phyloP scores from a whole-genome alignment of 1,140 invertebrate species.

The Drosophila triauraria region DNA sequence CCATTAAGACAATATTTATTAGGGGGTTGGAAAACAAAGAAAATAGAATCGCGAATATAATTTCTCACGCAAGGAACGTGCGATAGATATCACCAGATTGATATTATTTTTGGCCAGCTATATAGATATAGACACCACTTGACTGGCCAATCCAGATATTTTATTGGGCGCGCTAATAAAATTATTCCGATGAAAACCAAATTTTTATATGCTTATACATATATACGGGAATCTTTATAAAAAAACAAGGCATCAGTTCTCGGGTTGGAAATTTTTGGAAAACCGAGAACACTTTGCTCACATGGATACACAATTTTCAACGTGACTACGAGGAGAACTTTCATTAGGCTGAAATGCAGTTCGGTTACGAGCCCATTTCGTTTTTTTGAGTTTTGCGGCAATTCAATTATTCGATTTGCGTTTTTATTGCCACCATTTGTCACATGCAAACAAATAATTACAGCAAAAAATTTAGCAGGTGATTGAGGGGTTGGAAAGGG shows the following conservation, averaged over 20 bases:
- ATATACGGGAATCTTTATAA: conserved; percentile 17
- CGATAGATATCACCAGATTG: conserved; percentile 22
- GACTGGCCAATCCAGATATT: conserved; percentile 30
- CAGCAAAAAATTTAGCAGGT: conserved; percentile 40
- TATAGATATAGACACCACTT: conserved; percentile 28
- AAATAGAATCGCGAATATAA: conserved; percentile 33
- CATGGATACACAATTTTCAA: conserved; percentile 8
- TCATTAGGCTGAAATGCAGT: conserved; percentile 46
- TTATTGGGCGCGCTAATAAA: conserved; percentile 48
- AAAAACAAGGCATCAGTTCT: conserved; percentile 37
- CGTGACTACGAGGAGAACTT: conserved; percentile 29
- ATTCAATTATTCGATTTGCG: conserved; percentile 66
- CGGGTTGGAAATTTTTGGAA: conserved; percentile 40
- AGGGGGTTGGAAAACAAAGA: conserved; percentile 8
- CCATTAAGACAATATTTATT: conserved; percentile 51
- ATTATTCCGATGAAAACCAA: conserved; percentile 22
- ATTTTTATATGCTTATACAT: conserved; percentile 18
- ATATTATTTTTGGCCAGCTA: conserved; percentile 64
- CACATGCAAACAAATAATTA: conserved; percentile 79
- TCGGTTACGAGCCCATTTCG: conserved; percentile 17
- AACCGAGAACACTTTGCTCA: conserved; percentile 8
- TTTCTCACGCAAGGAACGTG: conserved; percentile 30
- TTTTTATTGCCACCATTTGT: conserved; percentile 33
- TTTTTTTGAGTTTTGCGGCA: conserved; percentile 34
- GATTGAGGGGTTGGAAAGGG: conserved; percentile 39